phyloP scores from a whole-genome alignment of 2,888 invertebrate genomes.

The Dorcus parallelipipedus region DNA sequence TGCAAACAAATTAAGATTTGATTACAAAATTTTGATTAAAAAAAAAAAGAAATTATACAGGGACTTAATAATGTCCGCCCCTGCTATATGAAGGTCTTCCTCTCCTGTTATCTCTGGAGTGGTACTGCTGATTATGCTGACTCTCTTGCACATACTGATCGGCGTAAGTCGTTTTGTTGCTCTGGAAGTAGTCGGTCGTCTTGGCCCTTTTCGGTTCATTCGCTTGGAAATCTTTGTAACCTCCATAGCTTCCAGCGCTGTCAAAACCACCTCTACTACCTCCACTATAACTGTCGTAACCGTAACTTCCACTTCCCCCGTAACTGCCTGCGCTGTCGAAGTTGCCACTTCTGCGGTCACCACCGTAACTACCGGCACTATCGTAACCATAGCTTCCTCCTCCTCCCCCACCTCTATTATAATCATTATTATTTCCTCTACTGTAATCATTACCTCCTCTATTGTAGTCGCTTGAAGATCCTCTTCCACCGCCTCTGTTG shows the following conservation, averaged over 20 bases:
- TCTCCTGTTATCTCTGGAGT: constrained; percentile 33
- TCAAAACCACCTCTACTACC: constrained; percentile 32
- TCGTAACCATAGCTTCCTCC: constrained; percentile 35
- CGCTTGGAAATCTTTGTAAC: constrained; percentile 24
- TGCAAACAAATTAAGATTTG: constrained; percentile 1
- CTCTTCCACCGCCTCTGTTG: constrained; percentile 13
- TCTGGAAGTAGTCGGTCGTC: constrained; percentile 47
- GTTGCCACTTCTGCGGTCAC: constrained; percentile 31
- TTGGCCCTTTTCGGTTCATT: constrained; percentile 45
- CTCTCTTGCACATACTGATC: constrained; percentile 49
- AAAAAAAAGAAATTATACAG: background rate
- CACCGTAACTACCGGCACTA: constrained; percentile 34
- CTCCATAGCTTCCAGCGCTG: constrained; percentile 39
- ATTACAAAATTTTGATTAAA: background rate
- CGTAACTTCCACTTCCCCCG: constrained; percentile 12
- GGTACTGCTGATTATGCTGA: constrained; percentile 46
- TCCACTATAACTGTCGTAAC: constrained; percentile 19
- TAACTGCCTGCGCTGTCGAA: constrained; percentile 44
- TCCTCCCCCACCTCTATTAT: constrained; percentile 20
- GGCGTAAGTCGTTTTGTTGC: constrained; percentile 43
- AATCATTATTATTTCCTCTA: constrained; percentile 22
- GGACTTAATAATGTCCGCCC: constrained; percentile 32
- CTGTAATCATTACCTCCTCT: constrained; percentile 23
- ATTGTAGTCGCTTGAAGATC: constrained; percentile 18
- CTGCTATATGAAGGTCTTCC: constrained; percentile 43